These are phyloP conservation scores for Pitangus sulphuratus DNA, from an alignment of 2,797 vertebrate species.

Conservation along the genomic window DNA sequence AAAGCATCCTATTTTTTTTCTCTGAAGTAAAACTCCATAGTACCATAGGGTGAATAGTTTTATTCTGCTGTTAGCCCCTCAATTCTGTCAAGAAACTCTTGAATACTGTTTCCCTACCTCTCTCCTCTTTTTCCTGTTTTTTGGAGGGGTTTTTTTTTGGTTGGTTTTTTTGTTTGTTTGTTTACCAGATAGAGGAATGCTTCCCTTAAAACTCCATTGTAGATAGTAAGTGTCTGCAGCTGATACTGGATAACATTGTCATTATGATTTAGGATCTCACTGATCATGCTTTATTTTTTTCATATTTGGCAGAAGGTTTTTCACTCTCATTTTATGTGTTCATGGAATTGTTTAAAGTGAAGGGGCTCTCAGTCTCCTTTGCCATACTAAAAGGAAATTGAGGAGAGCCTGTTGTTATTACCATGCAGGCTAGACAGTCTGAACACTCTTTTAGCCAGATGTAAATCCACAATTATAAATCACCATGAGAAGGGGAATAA, in stretches of 20 bases:
- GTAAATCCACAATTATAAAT: constrained; percentile 55
- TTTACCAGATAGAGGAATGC: not conserved
- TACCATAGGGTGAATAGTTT: not conserved
- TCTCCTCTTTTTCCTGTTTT: not conserved
- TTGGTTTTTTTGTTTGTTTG: not conserved
- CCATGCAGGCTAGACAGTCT: constrained; percentile 28
- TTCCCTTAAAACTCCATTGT: not conserved
- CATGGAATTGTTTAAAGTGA: not conserved
- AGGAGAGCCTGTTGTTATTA: constrained; percentile 14
- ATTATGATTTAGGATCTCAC: constrained; percentile 29
- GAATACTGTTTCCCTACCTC: not conserved
- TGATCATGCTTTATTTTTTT: constrained; percentile 15
- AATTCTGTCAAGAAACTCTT: not conserved
- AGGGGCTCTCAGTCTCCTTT: not conserved
- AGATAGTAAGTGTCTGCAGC: not conserved
- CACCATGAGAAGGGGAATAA: not conserved
- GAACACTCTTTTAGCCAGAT: constrained; percentile 23
- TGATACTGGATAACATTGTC: not conserved
- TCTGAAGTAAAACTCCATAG: not conserved
- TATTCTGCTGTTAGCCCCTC: not conserved
- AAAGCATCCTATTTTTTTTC: not conserved
- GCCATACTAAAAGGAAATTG: not conserved
- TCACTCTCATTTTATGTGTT: constrained; percentile 18
- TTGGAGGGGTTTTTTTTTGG: not conserved
- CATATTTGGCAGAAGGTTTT: constrained; percentile 15